These are phyloP conservation scores for Crepidodera aurea DNA, from an alignment of 2,888 invertebrate species.

Conservation along the genomic window DNA sequence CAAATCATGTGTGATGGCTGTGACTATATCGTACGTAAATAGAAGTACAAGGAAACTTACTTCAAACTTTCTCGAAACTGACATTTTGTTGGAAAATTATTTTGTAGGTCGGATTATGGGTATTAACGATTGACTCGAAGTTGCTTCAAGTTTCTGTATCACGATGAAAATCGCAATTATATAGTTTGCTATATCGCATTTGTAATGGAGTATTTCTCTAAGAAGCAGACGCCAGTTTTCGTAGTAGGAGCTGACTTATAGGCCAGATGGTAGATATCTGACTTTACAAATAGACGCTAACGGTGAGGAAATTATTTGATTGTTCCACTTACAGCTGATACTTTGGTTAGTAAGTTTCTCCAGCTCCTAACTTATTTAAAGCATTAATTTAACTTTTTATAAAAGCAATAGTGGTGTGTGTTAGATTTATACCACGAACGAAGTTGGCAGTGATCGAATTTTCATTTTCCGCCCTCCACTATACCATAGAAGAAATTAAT, in stretches of 20 bases:
- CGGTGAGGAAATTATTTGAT: neutral
- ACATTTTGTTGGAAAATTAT: slow-evolving; percentile 30
- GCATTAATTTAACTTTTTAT: too few relatives aligned
- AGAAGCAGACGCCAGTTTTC: slow-evolving; percentile 14
- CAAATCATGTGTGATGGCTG: slow-evolving; percentile 29
- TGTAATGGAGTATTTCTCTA: slow-evolving; percentile 23
- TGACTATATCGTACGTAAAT: slow-evolving; percentile 29
- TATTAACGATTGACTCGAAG: slow-evolving; percentile 30
- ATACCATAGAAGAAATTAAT: too few relatives aligned
- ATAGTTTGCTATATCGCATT: slow-evolving; percentile 25
- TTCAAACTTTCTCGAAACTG: slow-evolving; percentile 28
- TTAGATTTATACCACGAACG: too few relatives aligned
- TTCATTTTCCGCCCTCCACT: too few relatives aligned
- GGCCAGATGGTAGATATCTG: slow-evolving; percentile 9
- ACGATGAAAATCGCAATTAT: slow-evolving; percentile 30
- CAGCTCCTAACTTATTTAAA: too few relatives aligned
- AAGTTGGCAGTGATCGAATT: too few relatives aligned
- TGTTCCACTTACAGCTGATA: neutral
- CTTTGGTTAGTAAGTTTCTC: too few relatives aligned
- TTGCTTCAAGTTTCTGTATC: slow-evolving; percentile 25
- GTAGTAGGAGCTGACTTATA: slow-evolving; percentile 9
- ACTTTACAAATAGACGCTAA: slow-evolving; percentile 5
- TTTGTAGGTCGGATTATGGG: slow-evolving; percentile 32
- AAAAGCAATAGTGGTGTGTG: too few relatives aligned
- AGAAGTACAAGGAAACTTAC: slow-evolving; percentile 32